Conservation (phyloP, 2,888 invertebrate species). For the Hydrotaea diabolus region DNA sequence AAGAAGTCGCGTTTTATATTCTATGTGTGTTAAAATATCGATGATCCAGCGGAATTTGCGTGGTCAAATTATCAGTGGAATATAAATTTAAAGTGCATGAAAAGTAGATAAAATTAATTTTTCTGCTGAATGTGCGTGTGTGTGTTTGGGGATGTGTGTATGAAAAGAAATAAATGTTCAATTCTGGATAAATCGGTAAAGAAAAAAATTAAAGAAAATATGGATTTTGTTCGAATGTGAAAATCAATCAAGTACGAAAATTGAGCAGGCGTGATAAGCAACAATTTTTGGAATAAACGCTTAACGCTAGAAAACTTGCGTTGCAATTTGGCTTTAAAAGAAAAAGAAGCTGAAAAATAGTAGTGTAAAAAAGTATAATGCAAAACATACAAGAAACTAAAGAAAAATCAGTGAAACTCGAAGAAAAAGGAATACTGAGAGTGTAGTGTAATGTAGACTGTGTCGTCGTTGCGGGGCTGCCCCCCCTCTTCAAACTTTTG, state of each 20-base stretch:
- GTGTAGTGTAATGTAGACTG: slow-evolving; percentile 3
- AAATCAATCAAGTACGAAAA: too few relatives aligned
- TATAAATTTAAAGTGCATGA: slow-evolving; percentile 22
- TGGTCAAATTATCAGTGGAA: slow-evolving; percentile 5
- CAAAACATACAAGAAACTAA: background rate
- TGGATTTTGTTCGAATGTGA: too few relatives aligned
- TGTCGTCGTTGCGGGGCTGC: background rate
- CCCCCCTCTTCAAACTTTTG: too few relatives aligned
- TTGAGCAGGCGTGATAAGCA: too few relatives aligned
- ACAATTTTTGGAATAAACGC: background rate
- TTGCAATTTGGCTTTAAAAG: background rate
- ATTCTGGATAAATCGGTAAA: too few relatives aligned
- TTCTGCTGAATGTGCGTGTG: background rate
- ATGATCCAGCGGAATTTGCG: slow-evolving; percentile 13
- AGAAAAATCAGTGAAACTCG: slow-evolving; percentile 23
- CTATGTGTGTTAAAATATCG: background rate
- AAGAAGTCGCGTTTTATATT: background rate
- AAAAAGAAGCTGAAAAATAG: background rate
- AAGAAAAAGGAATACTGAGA: background rate
- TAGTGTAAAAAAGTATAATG: background rate
- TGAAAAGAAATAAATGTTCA: slow-evolving; percentile 27
- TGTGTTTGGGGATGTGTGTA: slow-evolving; percentile 9
- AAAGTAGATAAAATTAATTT: slow-evolving; percentile 41
- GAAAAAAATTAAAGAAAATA: too few relatives aligned
- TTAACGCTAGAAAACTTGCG: background rate